Percentiles rank a stretch among this genome's conserved stretches.
These are phyloP conservation scores for Zaprionus ghesquierei DNA, from an alignment of 1,140 invertebrate species.

Conservation along the genomic window DNA sequence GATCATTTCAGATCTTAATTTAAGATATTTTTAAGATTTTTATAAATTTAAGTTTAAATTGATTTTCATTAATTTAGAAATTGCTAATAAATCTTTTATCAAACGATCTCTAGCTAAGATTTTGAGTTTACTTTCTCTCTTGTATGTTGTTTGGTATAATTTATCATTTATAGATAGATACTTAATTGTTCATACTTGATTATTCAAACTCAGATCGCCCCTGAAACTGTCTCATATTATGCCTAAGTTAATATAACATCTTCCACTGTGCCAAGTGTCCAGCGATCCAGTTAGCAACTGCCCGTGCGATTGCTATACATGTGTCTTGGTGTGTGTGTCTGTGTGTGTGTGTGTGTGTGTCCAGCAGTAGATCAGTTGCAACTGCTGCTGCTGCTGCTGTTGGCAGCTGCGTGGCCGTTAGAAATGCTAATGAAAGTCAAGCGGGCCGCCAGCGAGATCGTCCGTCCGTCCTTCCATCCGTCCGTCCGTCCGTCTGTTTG, in stretches of 20 bases:
- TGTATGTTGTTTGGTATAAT: too few species aligned
- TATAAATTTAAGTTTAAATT: too few species aligned
- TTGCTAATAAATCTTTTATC: too few species aligned
- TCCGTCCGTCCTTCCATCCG: not conserved
- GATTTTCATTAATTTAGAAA: too few species aligned
- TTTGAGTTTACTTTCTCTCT: too few species aligned
- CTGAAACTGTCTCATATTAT: not conserved
- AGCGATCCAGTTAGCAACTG: slow-evolving; percentile 32
- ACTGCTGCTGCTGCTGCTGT: slow-evolving; percentile 45
- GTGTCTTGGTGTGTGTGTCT: not conserved
- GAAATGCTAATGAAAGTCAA: slow-evolving; percentile 80
- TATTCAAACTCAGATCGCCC: not conserved
- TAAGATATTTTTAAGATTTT: too few species aligned
- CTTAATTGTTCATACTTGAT: too few species aligned
- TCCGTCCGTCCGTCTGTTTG: too few species aligned
- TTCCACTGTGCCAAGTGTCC: slow-evolving; percentile 19
- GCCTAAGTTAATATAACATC: not conserved
- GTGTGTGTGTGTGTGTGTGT: slow-evolving; percentile 28
- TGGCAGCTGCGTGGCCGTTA: slow-evolving; percentile 78
- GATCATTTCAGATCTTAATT: too few species aligned
- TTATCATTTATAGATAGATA: too few species aligned
- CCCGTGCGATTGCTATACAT: not conserved
- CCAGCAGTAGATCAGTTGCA: slow-evolving; percentile 51
- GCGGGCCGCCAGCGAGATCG: slow-evolving; percentile 21
- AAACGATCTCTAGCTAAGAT: too few species aligned